phyloP scores from a whole-genome alignment of 2,888 invertebrate genomes.

The Diplazon laetatorius region DNA sequence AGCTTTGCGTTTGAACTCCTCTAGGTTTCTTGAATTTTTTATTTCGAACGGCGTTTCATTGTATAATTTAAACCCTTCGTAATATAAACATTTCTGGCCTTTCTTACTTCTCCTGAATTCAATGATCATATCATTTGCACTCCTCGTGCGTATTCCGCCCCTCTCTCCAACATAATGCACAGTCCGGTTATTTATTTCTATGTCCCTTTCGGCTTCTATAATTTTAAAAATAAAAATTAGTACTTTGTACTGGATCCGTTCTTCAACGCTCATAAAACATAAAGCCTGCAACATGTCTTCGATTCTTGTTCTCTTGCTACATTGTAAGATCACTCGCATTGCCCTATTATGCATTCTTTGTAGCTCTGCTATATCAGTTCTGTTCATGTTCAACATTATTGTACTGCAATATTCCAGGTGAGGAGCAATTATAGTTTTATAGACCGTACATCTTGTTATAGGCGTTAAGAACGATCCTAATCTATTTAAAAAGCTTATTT shows the following conservation, averaged over 20 bases:
- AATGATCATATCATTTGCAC: not conserved
- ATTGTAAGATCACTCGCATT: conserved; percentile 32
- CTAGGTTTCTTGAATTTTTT: not conserved
- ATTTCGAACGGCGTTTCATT: not conserved
- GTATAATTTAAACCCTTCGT: not conserved
- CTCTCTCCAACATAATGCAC: not conserved
- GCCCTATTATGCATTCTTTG: conserved; percentile 22
- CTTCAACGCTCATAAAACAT: not conserved
- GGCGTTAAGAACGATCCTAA: conserved; percentile 5
- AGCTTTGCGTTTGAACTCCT: too few species aligned
- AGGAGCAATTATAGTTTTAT: conserved; percentile 30
- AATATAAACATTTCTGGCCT: not conserved
- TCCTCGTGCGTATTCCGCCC: not conserved
- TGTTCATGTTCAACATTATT: conserved; percentile 1
- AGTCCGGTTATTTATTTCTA: not conserved
- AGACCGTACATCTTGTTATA: conserved; percentile 5
- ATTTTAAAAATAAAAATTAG: not conserved
- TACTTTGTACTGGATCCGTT: not conserved
- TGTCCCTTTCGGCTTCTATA: not conserved
- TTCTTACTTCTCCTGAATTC: not conserved
- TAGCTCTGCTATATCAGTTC: not conserved
- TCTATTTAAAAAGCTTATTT: conserved; percentile 2
- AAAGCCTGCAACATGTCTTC: conserved; percentile 13
- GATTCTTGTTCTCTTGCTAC: conserved; percentile 11
- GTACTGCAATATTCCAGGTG: conserved; percentile 32